phyloP scores from a whole-genome alignment of 2,888 invertebrate species.

The Phytoseiulus persimilis region DNA sequence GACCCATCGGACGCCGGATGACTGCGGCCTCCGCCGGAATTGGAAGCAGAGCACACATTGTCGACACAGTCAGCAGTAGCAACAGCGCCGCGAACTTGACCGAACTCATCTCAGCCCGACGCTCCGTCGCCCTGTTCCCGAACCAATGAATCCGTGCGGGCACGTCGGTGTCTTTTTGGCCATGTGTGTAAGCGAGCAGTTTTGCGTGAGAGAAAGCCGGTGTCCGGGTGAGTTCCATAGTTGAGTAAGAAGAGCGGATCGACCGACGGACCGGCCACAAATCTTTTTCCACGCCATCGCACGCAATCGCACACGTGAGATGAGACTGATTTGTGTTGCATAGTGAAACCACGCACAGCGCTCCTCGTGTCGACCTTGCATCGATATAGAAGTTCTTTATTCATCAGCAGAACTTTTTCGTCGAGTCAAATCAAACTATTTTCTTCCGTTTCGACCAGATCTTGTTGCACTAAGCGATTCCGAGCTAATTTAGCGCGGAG shows the following conservation, averaged over 20 bases:
- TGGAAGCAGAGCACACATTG: neutral
- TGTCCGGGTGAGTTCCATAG: neutral
- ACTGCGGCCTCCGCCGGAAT: neutral
- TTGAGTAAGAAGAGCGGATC: neutral
- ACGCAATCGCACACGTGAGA: constrained; percentile 5
- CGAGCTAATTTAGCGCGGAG: too few species aligned
- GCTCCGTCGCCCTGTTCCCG: neutral
- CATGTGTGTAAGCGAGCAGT: neutral
- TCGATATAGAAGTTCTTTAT: neutral
- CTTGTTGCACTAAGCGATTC: too few species aligned
- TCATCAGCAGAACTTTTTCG: neutral
- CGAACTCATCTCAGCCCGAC: neutral
- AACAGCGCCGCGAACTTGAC: neutral
- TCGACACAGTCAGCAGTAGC: neutral
- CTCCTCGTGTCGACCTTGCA: neutral
- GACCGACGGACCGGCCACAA: neutral
- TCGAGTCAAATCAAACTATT: too few species aligned
- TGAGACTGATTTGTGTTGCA: neutral
- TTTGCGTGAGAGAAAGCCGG: neutral
- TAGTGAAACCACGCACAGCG: neutral
- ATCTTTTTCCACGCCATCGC: neutral
- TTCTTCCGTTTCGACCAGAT: too few species aligned
- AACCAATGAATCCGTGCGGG: neutral
- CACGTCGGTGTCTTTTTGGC: neutral
- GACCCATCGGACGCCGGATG: neutral